Evolutionary conservation across 2,113 vertebrate species (phyloP).

Genomic region (Mirounga angustirostris): DNA sequence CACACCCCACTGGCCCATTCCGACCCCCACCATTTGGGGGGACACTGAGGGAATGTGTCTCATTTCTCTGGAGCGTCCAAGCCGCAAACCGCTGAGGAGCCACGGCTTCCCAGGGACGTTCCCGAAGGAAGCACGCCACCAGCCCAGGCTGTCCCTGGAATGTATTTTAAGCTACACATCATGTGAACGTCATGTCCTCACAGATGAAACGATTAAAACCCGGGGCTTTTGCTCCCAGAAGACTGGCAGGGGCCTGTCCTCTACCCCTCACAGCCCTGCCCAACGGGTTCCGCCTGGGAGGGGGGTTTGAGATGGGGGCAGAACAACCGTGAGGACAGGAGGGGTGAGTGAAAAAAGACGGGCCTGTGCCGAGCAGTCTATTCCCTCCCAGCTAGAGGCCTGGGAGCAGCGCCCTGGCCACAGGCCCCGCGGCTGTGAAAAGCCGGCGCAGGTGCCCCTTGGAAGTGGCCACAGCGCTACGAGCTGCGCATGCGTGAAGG

Average conservation of each 20-base stretch:
- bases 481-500: not conserved
- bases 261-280: not conserved
- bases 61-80: not conserved
- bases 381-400: not conserved
- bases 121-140: not conserved
- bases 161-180: not conserved
- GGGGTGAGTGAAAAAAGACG: not conserved
- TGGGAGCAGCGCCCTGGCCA: not conserved
- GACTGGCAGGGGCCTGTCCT: not conserved
- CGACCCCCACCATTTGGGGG: not conserved
- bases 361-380: not conserved
- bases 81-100: not conserved
- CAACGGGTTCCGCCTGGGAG: not conserved
- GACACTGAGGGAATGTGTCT: not conserved
- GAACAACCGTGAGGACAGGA: not conserved
- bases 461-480: not conserved
- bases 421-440: rapidly evolving
- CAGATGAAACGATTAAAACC: not conserved
- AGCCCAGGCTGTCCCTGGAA: not conserved
- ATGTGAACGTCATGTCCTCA: not conserved
- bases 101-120: not conserved
- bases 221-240: not conserved
- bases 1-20: not conserved
- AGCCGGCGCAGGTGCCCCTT: rapidly evolving
- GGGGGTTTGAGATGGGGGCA: too few relatives aligned